Base-by-base conservation (phyloP, 2,113 vertebrate species). In the Epinephelus cyanopodus region DNA sequence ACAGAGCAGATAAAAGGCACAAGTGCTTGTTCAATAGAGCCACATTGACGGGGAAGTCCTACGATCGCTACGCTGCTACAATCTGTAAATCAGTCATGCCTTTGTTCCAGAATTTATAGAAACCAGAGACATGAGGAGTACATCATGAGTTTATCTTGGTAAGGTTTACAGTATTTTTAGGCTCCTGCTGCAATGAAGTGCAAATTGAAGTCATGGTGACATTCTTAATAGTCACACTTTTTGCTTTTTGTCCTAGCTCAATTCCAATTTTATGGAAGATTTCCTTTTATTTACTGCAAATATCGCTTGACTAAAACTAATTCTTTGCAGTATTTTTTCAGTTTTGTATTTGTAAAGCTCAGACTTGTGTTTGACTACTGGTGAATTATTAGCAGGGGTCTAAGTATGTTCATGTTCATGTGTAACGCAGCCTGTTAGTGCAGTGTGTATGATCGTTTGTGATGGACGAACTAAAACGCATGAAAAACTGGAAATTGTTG, bases 141-240 rank as follows among this genome's bases (percentile, higher is more conserved):
- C 66, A 81, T 73, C 89, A 94, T 94, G 94, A 95, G 76, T 87
- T 89, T 92, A 67, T 90, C 91, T 33, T 90, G 95, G 95, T 96
- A 94, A 95, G 95, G 33, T 57, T 15, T 19, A 14, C 29, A 0
- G 62, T 64, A n/a, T 57, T 74, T 64, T 18, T 29, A 18, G 9
- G 12, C 6, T 65, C 9, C 7, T 54, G 8, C 23, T 52, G 0
- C 57, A n/a, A 17, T 53, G 13, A 80, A 29, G 19, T 66, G 13
- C 13, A 64, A 54, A 39, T 17, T 39, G 1, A 42, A 17, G 17
- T 27, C 9, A 1, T 50, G 11, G 11, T 45, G 14, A 21, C 0
- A 14, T 50, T 48, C 19, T 29, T 4, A 58, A 25, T 50, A 15
- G 15, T 18, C 3, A 23, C 11, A 4, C 2, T 47, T 57, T 67